Evolutionary conservation across 2,888 invertebrate species (phyloP).

Genomic region (Ypsolopha scabrella): DNA sequence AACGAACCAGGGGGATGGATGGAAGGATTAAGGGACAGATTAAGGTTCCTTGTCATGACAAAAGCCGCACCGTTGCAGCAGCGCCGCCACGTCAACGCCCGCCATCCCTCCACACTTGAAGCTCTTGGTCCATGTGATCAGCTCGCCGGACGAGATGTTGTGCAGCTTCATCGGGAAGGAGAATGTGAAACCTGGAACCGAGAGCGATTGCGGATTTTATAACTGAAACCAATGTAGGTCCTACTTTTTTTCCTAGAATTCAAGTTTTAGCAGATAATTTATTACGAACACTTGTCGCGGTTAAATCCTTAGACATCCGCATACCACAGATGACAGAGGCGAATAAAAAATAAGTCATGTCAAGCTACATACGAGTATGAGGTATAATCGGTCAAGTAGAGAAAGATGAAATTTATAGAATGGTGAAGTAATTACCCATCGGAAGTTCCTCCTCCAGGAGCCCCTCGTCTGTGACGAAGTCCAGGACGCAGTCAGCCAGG

Average conservation of each 20-base stretch:
- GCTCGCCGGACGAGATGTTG: constrained; percentile 77
- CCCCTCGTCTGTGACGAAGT: constrained; percentile 74
- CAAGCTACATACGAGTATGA: no score
- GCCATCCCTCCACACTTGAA: constrained; percentile 81
- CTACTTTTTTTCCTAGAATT: background rate
- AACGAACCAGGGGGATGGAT: no score
- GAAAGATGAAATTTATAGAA: background rate
- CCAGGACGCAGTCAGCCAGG: constrained; percentile 79
- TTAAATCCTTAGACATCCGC: no score
- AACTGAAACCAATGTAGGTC: background rate
- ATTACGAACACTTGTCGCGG: no score
- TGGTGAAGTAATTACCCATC: constrained; percentile 63
- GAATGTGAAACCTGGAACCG: constrained; percentile 81
- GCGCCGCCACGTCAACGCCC: constrained; percentile 75
- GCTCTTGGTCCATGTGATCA: constrained; percentile 88
- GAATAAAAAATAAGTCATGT: no score
- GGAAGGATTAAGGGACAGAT: no score
- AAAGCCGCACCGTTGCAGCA: constrained; percentile 70
- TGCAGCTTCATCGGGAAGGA: constrained; percentile 86
- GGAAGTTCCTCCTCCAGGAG: constrained; percentile 71
- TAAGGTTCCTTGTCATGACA: no score
- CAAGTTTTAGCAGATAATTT: no score
- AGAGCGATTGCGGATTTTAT: background rate
- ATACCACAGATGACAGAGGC: no score
- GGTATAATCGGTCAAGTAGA: no score